Conservation (phyloP, 2,888 invertebrate genomes). For the Bombyx huttoni region DNA sequence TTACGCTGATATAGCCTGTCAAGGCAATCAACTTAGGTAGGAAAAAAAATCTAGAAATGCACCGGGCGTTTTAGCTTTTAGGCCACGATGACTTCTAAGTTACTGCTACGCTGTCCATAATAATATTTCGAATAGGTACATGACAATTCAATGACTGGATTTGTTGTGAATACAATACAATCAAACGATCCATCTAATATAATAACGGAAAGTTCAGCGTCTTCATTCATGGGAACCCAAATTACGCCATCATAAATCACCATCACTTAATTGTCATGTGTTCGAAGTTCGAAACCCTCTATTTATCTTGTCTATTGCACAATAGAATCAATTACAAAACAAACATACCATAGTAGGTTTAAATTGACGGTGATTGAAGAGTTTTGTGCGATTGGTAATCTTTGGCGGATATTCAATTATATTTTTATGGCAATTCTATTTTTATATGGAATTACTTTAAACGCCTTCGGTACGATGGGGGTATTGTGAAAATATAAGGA, state of each 20-base stretch:
- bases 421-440: neutral
- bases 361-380: neutral
- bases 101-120: no score
- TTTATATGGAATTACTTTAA: neutral
- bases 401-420: neutral
- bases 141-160: no score
- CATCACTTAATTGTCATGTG: neutral
- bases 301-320: neutral
- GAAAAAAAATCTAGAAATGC: no score
- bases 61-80: no score
- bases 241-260: neutral
- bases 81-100: no score
- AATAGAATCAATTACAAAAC: neutral
- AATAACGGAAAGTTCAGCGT: neutral
- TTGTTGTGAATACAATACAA: neutral
- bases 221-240: conserved; percentile 1
- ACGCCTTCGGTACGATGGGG: no score
- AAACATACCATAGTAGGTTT: neutral
- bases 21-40: no score
- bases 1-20: no score
- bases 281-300: neutral
- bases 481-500: no score
- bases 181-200: neutral
- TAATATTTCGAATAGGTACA: no score
- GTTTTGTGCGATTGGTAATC: neutral